Evolutionary conservation across 2,113 vertebrate species (phyloP), one percentile per base, ranked within the genome.

Genomic region (Melanostigma gelatinosum): DNA sequence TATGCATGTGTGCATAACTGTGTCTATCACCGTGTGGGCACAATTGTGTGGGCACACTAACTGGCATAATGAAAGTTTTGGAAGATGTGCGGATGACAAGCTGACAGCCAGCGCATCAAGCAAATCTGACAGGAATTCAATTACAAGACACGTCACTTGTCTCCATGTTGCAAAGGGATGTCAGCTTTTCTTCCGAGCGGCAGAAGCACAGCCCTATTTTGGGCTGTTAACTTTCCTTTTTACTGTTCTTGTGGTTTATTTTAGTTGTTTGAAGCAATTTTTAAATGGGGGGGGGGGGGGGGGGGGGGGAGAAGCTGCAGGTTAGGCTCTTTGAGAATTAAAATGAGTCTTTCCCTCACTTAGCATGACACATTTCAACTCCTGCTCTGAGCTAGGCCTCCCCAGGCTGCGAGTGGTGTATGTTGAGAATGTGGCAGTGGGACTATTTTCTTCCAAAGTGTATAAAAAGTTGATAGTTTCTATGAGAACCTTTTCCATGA

Each of bases 81-180:
- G 68, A 75, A 87, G 82, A 88, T 52, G 72, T 60, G 79, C 13
- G 8, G 65, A 76, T 88, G 87, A 89, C 89, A 84, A 80, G 80
- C 65, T 85, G 87, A 85, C 91, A 86, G 85, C 60, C 64, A 58
- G 80, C 82, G 70, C 78, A 77, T 87, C 75, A 80, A 84, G 80
- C 76, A 89, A 82, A 91, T 89, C 89, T 88, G 90, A 92, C 90
- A 89, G 77, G 69, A 85, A 84, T 87, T 90, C 79, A 89, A 86
- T 91, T 80, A 86, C 38, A 58, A 82, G 84, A 85, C 82, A 72
- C 70, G 77, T 89, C 89, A 57, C 83, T 87, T 78, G 85, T 91
- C 86, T 76, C 65, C n/a, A 0, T 24, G 18, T 34, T 50, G 79
- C 61, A 78, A 82, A 85, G 2, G 22, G 38, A 80, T 75, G 91